These are phyloP conservation scores for Silurus lanzhouensis DNA, from an alignment of 2,797 vertebrate genomes.

Conservation along the genomic window DNA sequence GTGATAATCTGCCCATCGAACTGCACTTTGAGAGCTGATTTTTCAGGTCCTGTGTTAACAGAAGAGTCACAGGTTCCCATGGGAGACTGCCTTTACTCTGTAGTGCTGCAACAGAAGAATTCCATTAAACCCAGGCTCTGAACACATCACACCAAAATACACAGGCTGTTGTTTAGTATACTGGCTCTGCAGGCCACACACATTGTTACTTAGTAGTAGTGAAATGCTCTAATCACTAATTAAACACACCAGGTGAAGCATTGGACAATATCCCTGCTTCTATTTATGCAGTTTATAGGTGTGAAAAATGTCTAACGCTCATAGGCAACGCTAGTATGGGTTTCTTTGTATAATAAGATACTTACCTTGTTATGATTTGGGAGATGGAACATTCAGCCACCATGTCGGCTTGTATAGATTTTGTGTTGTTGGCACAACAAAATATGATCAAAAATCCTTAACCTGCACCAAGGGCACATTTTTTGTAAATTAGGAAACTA, in stretches of 20 bases:
- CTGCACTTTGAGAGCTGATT: slow-evolving; percentile 33
- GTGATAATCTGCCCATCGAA: slow-evolving; percentile 38
- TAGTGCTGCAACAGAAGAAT: slow-evolving; percentile 30
- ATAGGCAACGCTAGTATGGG: not conserved
- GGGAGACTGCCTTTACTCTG: slow-evolving; percentile 31
- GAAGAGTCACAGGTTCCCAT: slow-evolving; percentile 36
- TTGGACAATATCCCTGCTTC: not conserved
- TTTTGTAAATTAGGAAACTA: not conserved
- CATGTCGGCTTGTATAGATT: not conserved
- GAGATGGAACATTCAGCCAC: not conserved
- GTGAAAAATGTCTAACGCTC: not conserved
- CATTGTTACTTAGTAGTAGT: not conserved
- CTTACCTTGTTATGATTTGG: not conserved
- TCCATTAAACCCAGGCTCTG: slow-evolving; percentile 27
- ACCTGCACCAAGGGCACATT: not conserved
- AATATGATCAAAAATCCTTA: not conserved
- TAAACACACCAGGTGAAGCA: not conserved
- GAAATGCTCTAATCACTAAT: not conserved
- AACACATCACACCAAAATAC: not conserved
- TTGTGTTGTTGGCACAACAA: not conserved
- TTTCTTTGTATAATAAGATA: not conserved
- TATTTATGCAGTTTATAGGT: not conserved
- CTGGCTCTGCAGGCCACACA: not conserved
- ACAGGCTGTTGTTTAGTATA: slow-evolving; percentile 5
- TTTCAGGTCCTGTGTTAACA: slow-evolving; percentile 37